phyloP scores from a whole-genome alignment of 2,113 vertebrate genomes.

The Calcarius ornatus region DNA sequence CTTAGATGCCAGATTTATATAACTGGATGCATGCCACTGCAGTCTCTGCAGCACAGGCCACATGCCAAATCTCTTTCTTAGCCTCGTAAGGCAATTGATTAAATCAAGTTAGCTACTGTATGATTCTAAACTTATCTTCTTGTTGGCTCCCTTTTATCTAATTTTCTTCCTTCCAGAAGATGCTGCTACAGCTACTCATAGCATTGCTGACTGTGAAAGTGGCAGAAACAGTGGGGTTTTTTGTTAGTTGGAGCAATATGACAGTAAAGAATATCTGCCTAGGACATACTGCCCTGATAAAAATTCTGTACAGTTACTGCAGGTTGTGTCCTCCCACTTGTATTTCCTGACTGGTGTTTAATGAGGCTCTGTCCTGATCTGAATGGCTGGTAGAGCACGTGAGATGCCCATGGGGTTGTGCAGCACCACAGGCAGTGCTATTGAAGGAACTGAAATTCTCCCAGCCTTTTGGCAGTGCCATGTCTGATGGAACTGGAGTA shows the following conservation, averaged over 20 bases:
- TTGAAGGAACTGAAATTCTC: background rate
- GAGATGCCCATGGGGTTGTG: background rate
- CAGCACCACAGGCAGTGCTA: background rate
- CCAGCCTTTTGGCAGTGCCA: background rate
- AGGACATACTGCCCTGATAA: background rate
- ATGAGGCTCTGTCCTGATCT: background rate
- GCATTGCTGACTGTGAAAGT: conserved; percentile 21
- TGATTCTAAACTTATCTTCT: conserved; percentile 39
- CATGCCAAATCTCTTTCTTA: conserved; percentile 25
- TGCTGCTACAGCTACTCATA: conserved; percentile 59
- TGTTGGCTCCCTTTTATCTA: conserved; percentile 47
- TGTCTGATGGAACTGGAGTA: background rate
- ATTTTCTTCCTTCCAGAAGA: conserved; percentile 35
- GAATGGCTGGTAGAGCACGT: background rate
- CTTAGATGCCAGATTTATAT: background rate
- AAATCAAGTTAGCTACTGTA: conserved; percentile 31
- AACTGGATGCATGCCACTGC: conserved; percentile 2
- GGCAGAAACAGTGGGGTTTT: background rate
- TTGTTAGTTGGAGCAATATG: background rate
- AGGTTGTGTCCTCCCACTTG: background rate
- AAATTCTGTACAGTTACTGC: background rate
- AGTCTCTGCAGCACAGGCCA: conserved; percentile 23
- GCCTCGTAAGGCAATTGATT: conserved; percentile 34
- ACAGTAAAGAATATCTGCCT: background rate
- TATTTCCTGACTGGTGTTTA: background rate